Base-by-base conservation (phyloP, 2,888 invertebrate species). In the Marronus borbonicus region DNA sequence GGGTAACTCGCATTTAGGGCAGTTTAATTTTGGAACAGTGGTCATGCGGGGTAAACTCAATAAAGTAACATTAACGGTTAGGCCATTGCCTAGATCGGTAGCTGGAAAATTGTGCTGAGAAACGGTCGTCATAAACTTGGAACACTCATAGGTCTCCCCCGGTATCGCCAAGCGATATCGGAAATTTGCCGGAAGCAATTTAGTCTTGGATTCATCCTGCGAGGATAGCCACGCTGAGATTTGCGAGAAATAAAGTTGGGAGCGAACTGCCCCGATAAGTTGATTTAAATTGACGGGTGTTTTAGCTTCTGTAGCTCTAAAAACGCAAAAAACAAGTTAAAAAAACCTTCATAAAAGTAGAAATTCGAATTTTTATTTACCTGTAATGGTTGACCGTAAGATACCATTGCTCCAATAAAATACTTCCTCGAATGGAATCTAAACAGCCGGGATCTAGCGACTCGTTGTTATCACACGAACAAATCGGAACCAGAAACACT, bases 191-290 rank as follows among this genome's bases (percentile, higher is more conserved):
- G 80, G 86, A 77, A 84, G 85, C 83, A 78, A 83, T 78, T 78
- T 83, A 12, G 79, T 75, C 75, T 78, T 78, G 66, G 79, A 90
- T 88, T 86, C 83, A n/a, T 87, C 85, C 72, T 86, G 86, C 28
- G 85, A 85, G 17, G 93, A 92, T 84, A 94, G 92, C 98, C 98
- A 98, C 76, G 98, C 97, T 72, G 97, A 96, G 82, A 98, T 93
- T 91, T 98, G 98, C 4, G 98, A 98, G 90, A 98, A 98, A 90
- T 98, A 97, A 79, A 98, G 92, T 89, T 97, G 97, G 5, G 98
- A 98, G 81, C 97, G 93, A 68, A 98, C 94, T 70, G 98, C 98
- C 89, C 96, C 97, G 86, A 97, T 92, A 83, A 98, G 90, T 88
- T 96, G 96, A 85, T 94, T 93, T 39, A 91, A 87, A 76, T 90